Evolutionary conservation across 1,140 invertebrate species (phyloP).

Genomic region (Zaprionus nigranus): DNA sequence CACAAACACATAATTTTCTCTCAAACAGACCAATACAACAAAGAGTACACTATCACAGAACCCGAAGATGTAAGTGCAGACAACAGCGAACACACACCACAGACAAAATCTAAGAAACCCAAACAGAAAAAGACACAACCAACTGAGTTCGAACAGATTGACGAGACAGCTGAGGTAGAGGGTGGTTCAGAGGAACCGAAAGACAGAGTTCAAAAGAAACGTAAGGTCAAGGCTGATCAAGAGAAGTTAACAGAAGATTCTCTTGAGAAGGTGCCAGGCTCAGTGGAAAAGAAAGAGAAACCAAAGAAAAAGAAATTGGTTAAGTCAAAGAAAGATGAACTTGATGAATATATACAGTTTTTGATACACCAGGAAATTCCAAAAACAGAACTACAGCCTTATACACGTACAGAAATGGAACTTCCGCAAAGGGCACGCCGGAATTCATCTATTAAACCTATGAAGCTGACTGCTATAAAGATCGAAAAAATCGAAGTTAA

Average conservation of each 20-base stretch:
- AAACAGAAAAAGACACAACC: conserved; percentile 69
- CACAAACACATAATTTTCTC: conserved; percentile 80
- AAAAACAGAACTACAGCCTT: conserved; percentile 79
- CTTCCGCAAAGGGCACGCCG: conserved; percentile 74
- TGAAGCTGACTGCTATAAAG: conserved; percentile 74
- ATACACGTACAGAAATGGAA: conserved; percentile 73
- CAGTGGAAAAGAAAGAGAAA: conserved; percentile 56
- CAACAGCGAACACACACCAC: conserved; percentile 77
- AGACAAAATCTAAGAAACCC: conserved; percentile 63
- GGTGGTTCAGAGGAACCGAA: conserved; percentile 61
- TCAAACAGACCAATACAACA: conserved; percentile 84
- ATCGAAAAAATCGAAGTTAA: conserved; percentile 73
- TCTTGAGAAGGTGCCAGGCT: conserved; percentile 47
- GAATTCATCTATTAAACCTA: conserved; percentile 67
- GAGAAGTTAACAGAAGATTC: conserved; percentile 51
- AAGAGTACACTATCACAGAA: conserved; percentile 84
- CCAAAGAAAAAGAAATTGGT: conserved; percentile 70
- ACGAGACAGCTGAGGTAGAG: conserved; percentile 62
- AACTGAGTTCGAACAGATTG: conserved; percentile 60
- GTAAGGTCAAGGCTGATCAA: conserved; percentile 53
- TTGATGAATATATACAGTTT: conserved; percentile 83
- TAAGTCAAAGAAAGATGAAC: conserved; percentile 76
- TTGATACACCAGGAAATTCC: conserved; percentile 83
- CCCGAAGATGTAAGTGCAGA: conserved; percentile 82
- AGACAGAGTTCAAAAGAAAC: conserved; percentile 62